These are phyloP conservation scores for Carpatolechia fugitivella DNA, from an alignment of 2,888 invertebrate species.

Conservation along the genomic window DNA sequence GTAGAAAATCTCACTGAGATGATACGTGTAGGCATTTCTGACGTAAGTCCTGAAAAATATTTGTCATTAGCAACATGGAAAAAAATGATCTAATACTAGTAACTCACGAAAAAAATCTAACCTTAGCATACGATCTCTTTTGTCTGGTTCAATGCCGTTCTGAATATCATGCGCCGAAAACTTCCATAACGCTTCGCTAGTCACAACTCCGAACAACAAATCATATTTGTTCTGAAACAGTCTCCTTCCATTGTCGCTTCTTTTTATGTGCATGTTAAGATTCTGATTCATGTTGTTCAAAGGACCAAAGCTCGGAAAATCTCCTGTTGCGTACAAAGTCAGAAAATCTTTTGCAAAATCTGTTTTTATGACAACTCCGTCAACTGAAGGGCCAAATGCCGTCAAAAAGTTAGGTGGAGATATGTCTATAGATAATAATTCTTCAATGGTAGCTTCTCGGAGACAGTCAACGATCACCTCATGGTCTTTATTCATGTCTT, in stretches of 20 bases:
- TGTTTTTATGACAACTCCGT: constrained; percentile 94
- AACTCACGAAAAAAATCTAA: constrained; percentile 27
- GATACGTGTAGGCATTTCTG: constrained; percentile 95
- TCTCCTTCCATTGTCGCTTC: constrained; percentile 80
- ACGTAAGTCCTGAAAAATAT: constrained; percentile 87
- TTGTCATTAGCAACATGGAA: background rate
- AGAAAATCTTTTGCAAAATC: constrained; percentile 90
- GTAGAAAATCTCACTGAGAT: constrained; percentile 97
- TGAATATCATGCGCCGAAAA: constrained; percentile 91
- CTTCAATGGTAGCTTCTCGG: constrained; percentile 85
- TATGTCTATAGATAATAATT: constrained; percentile 86
- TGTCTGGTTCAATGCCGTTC: constrained; percentile 92
- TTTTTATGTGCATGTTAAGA: constrained; percentile 78
- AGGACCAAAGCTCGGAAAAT: constrained; percentile 81
- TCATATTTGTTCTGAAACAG: constrained; percentile 85
- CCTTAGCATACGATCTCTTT: constrained; percentile 89
- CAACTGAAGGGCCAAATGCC: constrained; percentile 95
- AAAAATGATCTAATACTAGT: too few relatives aligned
- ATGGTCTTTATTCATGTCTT: constrained; percentile 89
- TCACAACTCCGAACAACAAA: constrained; percentile 94
- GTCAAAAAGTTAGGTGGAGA: constrained; percentile 90
- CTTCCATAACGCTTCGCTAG: constrained; percentile 94
- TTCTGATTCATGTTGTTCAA: constrained; percentile 76
- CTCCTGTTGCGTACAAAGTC: constrained; percentile 83
- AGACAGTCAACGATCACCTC: constrained; percentile 92